Base-by-base conservation (phyloP, 2,888 invertebrate genomes). In the Drosophila mimica region DNA sequence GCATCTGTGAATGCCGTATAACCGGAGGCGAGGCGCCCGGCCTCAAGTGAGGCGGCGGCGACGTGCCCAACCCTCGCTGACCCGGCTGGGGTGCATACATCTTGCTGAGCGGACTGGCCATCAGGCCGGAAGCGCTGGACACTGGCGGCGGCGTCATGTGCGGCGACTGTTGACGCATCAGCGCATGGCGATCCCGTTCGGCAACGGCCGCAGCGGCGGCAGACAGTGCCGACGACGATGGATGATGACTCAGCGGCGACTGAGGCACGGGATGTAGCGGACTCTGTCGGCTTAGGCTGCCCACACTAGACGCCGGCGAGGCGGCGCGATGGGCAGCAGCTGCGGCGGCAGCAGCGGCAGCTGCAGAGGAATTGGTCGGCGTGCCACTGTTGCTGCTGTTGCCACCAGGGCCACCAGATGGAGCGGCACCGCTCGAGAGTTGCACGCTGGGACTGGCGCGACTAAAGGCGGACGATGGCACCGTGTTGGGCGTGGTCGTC, bases 11-110 rank as follows among this genome's bases (percentile, higher is more conserved):
- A 85, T 93, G 93, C 15, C 93, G 92, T 64, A 93, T 92, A 25
- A 95, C 94, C 11, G 95, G 95, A 34, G 94, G 94, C 53, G 94
- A 93, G 33, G 95, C 94, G 64, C 93, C 93, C 2, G 93, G 93
- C 25, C 93, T 87, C 69, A 93, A 76, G 76, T 93, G 93, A 17
- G 93, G 93, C 13, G 93, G 93, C 15, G 93, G 93, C n/a, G 93
- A 92, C 4, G 93, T 92, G 6, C 95, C 95, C 88, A 95, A 93
- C 76, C 94, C 94, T 31, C 94, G 92, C 58, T 94, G 94, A 40
- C 94, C 94, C 43, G 92, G 91, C 76, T 95, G 94, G 33, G 94
- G 94, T n/a, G 92, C 93, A 65, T 93, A 93, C 92, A 93, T 93
- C 80, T 93, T 93, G 75, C 92, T 93, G 52, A 93, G 82, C 30